Base-by-base conservation (phyloP, 2,888 invertebrate species). In the Cyrtodaria siliqua region DNA sequence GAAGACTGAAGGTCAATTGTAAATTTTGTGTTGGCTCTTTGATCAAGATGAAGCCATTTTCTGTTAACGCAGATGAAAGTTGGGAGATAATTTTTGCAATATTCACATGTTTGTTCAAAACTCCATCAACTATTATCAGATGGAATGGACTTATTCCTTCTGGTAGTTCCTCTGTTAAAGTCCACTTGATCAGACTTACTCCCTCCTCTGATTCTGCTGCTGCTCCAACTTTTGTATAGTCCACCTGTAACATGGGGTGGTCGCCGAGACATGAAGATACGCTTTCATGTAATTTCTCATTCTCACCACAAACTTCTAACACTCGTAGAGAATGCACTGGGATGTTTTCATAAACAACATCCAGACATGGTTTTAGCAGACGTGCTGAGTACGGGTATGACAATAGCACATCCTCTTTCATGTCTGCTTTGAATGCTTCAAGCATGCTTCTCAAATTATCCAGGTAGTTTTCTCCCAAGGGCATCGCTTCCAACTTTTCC, bases 341-440 rank as follows among this genome's bases (percentile, higher is more conserved):
- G 20, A 95, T 94, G 92, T 98, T 98, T 94, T 98, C 98, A 40
- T 96, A 93, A 24, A 96, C 95, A 12, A 96, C 93, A 92, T 97
- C 97, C 63, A 97, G 91, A 69, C 89, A 89, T 2, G 91, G 84
- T 69, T 93, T 90, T 20, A 93, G 75, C n/a, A 86, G 69, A 3
- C 75, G 47, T 2, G 55, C 59, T 8, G 77, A 69, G 23, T 62
- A 38, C 27, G 84, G 53, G 49, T 59, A 64, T 12, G 71, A 67
- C 47, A 88, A 61, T 8, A 89, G 69, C 2, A 52, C 40, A 57
- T 90, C 90, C 2, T 71, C 50, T 6, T 53, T 20, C 23, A 89
- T 59, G 20, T 87, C 87, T 9, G 33, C 16, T 18, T 72, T 73
- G 33, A 81, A 79, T 8, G 79, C 74, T n/a, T 76, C 57, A 23